These are phyloP conservation scores for Helostoma temminkii DNA, from an alignment of 2,797 vertebrate species.

Conservation along the genomic window DNA sequence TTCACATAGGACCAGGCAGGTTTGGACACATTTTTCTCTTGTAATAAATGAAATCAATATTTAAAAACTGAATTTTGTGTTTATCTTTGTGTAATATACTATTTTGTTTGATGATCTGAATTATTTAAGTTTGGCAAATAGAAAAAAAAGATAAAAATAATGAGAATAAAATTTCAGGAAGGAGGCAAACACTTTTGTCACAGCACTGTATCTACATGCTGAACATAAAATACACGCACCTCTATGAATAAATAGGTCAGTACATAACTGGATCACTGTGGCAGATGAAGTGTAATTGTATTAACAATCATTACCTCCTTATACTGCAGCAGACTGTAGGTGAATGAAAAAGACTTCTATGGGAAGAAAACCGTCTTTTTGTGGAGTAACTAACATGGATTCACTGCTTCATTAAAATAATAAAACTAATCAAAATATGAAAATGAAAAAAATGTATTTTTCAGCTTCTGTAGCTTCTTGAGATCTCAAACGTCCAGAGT, in stretches of 20 bases:
- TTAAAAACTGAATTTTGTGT: no score
- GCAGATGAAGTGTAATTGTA: not conserved
- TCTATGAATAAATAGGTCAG: not conserved
- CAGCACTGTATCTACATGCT: no score
- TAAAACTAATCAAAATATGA: not conserved
- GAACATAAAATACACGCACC: slow-evolving; percentile 13
- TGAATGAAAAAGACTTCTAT: not conserved
- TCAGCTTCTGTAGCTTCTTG: slow-evolving; percentile 24
- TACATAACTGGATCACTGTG: slow-evolving; percentile 6
- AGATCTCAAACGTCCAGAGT: slow-evolving; percentile 2
- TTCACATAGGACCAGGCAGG: no score
- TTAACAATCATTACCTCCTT: not conserved
- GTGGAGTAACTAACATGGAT: not conserved
- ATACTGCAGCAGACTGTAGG: slow-evolving; percentile 1
- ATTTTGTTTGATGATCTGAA: no score
- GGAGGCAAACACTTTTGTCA: no score
- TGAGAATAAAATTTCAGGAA: no score
- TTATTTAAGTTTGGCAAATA: no score
- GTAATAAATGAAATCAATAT: no score
- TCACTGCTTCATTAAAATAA: not conserved
- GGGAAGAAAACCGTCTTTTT: not conserved
- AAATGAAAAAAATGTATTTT: slow-evolving; percentile 18
- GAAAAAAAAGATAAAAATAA: no score
- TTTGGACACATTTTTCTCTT: no score
- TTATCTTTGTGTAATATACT: no score